Conservation (phyloP, 1,140 invertebrate genomes). For the Aphidius ervi region DNA sequence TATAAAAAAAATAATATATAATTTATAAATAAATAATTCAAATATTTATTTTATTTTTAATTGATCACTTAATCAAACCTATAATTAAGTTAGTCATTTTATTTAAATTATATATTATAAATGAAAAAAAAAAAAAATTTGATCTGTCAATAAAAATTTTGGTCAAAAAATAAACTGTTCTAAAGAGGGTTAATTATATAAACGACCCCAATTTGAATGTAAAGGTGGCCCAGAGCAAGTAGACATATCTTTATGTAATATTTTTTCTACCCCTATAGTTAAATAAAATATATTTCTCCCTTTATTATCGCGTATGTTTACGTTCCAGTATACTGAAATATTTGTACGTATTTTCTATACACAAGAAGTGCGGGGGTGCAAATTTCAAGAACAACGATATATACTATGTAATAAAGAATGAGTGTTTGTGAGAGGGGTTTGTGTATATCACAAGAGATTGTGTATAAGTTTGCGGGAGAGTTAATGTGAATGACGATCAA, state of each 20-base stretch:
- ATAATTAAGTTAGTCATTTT: too few relatives aligned
- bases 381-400: too few relatives aligned
- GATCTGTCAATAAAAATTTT: too few relatives aligned
- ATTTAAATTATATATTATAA: too few relatives aligned
- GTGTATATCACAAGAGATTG: not conserved
- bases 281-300: too few relatives aligned
- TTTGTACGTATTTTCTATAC: not conserved
- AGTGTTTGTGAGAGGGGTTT: too few relatives aligned
- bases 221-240: constrained; percentile 1
- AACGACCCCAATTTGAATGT: constrained; percentile 20
- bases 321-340: constrained; percentile 11
- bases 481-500: constrained; percentile 11
- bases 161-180: constrained; percentile 45
- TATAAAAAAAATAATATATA: too few relatives aligned
- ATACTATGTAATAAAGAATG: too few relatives aligned
- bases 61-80: too few relatives aligned
- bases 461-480: not conserved
- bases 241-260: not conserved
- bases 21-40: too few relatives aligned
- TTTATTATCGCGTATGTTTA: constrained; percentile 4
- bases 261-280: not conserved
- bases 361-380: not conserved
- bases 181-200: constrained; percentile 42
- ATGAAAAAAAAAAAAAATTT: too few relatives aligned
- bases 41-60: too few relatives aligned